A percentile compares a stretch with the other conserved stretches of the same genome.
These are phyloP conservation scores for Synergus gifuensis DNA, from an alignment of 2,888 invertebrate species.

Conservation along the genomic window DNA sequence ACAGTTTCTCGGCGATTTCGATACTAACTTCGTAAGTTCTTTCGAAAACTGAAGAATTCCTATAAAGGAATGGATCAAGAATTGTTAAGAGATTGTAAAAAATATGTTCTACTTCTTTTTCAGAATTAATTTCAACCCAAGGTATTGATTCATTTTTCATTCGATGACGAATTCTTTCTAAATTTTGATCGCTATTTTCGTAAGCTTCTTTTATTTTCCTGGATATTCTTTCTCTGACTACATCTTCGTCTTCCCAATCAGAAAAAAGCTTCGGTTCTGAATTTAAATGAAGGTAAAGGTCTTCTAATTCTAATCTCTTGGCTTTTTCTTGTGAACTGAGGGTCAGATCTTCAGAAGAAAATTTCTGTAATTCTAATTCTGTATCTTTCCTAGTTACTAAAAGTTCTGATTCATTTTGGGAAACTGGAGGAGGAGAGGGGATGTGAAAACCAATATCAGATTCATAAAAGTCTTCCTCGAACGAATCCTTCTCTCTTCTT, in stretches of 20 bases:
- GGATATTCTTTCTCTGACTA: slow-evolving; percentile 77
- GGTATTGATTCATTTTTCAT: slow-evolving; percentile 73
- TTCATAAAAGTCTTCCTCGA: slow-evolving; percentile 72
- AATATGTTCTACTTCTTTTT: slow-evolving; percentile 70
- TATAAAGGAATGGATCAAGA: slow-evolving; percentile 75
- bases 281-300: slow-evolving; percentile 61
- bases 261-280: slow-evolving; percentile 66
- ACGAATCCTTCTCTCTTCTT: slow-evolving; percentile 34
- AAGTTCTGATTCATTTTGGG: neutral
- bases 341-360: neutral
- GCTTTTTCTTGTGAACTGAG: neutral
- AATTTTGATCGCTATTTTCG: slow-evolving; percentile 78
- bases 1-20: slow-evolving; percentile 80
- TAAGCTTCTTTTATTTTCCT: slow-evolving; percentile 78
- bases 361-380: neutral
- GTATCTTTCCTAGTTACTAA: neutral
- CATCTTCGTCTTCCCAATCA: neutral
- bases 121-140: slow-evolving; percentile 77
- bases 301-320: neutral
- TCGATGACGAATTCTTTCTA: slow-evolving; percentile 57
- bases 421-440: neutral
- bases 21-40: slow-evolving; percentile 79
- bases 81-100: slow-evolving; percentile 65
- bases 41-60: slow-evolving; percentile 80
- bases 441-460: neutral